phyloP scores from a whole-genome alignment of 2,797 vertebrate species.

The Aphelocoma californica region DNA sequence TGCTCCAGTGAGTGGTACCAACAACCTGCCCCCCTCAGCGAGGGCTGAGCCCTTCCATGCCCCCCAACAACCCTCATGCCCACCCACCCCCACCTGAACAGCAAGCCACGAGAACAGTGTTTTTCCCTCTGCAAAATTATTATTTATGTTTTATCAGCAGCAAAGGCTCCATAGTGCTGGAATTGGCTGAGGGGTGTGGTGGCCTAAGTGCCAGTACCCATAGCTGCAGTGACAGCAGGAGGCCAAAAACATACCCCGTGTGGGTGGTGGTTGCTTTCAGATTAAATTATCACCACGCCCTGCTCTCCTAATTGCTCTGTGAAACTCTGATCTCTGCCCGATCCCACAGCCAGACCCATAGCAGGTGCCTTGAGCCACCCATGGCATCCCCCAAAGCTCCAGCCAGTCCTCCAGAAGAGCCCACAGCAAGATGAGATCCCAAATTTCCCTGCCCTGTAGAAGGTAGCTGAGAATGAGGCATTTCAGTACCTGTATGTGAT shows the following conservation, averaged over 20 bases:
- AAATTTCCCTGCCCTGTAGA: not conserved
- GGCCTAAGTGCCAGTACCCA: not conserved
- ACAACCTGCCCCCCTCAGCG: not conserved
- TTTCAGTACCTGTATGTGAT: not conserved
- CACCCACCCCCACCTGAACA: not conserved
- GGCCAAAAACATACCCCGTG: not conserved
- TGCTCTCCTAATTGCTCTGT: not conserved
- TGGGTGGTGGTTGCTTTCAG: constrained; percentile 42
- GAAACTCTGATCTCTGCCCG: constrained; percentile 4
- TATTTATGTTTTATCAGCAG: not conserved
- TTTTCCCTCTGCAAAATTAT: constrained; percentile 3
- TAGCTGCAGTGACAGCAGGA: not conserved
- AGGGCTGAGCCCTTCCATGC: not conserved
- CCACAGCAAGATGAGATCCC: not conserved
- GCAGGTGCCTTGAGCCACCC: not conserved
- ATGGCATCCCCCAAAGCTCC: not conserved
- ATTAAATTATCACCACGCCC: constrained; percentile 44
- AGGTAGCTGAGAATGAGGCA: not conserved
- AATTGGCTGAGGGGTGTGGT: not conserved
- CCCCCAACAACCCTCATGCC: not conserved
- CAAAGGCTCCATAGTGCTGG: not conserved
- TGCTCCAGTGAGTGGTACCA: not conserved
- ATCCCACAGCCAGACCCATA: not conserved
- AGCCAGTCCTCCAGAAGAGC: not conserved
- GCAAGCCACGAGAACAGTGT: not conserved